Evolutionary conservation across 2,888 invertebrate species (phyloP).

Genomic region (Xanthorhoe spadicearia): DNA sequence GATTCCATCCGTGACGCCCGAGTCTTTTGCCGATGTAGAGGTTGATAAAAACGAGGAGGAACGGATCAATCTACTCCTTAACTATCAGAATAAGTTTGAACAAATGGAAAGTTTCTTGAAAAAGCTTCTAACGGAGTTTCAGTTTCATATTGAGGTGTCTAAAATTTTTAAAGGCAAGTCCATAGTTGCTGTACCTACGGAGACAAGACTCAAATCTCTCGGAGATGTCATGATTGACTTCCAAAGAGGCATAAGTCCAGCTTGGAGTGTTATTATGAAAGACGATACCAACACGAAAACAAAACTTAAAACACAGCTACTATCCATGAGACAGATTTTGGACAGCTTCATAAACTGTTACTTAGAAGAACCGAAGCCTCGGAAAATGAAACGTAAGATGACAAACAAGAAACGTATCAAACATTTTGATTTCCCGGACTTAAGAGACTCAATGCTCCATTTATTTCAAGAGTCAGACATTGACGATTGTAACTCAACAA

Average conservation of each 20-base stretch:
- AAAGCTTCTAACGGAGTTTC: constrained; percentile 68
- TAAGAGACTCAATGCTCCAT: constrained; percentile 69
- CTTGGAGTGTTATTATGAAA: constrained; percentile 71
- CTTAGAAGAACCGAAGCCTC: constrained; percentile 45
- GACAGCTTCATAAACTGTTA: constrained; percentile 62
- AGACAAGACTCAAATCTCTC: constrained; percentile 51
- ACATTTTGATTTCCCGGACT: constrained; percentile 73
- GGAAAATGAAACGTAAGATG: constrained; percentile 50
- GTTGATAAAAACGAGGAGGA: constrained; percentile 71
- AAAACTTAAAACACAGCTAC: constrained; percentile 65
- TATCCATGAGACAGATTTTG: constrained; percentile 64
- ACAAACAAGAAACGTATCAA: constrained; percentile 70
- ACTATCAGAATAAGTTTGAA: constrained; percentile 70
- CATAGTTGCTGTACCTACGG: constrained; percentile 55
- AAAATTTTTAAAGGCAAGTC: constrained; percentile 68
- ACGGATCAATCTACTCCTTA: constrained; percentile 58
- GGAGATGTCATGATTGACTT: constrained; percentile 55
- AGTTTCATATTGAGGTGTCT: constrained; percentile 76
- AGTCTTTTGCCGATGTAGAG: constrained; percentile 75
- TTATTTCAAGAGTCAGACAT: constrained; percentile 57
- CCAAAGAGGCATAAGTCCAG: constrained; percentile 56
- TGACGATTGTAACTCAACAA: constrained; percentile 50
- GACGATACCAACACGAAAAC: constrained; percentile 63
- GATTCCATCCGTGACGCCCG: constrained; percentile 62
- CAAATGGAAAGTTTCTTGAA: constrained; percentile 66